phyloP scores from a whole-genome alignment of 2,797 vertebrate genomes.

The Sparidentex hasta region DNA sequence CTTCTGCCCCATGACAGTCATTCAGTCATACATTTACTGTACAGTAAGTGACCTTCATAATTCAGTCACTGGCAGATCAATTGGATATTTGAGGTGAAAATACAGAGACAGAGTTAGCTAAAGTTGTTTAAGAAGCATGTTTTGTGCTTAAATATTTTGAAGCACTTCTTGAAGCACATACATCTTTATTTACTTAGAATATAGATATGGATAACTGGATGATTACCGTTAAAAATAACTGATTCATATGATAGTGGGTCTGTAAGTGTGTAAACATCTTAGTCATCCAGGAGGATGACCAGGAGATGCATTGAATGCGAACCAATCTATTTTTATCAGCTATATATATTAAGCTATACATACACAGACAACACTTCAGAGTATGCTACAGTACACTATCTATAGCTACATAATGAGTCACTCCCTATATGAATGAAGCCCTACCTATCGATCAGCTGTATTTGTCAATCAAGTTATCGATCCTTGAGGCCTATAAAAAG shows the following conservation, averaged over 20 bases:
- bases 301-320: neutral
- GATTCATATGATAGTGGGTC: neutral
- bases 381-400: neutral
- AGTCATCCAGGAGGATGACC: neutral
- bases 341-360: neutral
- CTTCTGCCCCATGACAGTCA: neutral
- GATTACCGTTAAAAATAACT: neutral
- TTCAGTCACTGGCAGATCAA: neutral
- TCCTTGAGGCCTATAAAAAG: constrained; percentile 8
- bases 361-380: neutral
- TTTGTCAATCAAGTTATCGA: neutral
- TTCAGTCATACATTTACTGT: neutral
- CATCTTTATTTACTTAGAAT: neutral
- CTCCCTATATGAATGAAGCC: neutral
- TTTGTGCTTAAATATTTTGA: neutral
- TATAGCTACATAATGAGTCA: neutral
- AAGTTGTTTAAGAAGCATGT: neutral
- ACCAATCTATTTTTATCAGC: neutral
- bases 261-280: constrained; percentile 15
- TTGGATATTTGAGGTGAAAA: neutral
- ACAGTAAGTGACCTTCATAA: neutral
- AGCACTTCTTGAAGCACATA: neutral
- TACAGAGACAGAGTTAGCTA: neutral
- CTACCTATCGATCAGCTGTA: neutral
- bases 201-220: constrained; percentile 1